phyloP scores from a whole-genome alignment of 2,113 vertebrate genomes.

The Promerops cafer region DNA sequence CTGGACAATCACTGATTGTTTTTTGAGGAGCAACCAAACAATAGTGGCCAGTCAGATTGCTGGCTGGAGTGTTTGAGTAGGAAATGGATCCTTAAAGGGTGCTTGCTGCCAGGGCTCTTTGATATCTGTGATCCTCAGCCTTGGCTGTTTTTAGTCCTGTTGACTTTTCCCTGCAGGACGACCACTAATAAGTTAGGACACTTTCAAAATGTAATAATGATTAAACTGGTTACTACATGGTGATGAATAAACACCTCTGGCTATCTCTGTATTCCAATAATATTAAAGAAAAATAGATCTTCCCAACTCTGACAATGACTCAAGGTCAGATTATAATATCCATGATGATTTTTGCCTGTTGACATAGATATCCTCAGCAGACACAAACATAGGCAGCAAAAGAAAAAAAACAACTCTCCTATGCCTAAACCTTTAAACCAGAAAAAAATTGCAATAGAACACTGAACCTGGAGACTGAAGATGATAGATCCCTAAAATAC shows the following conservation, averaged over 20 bases:
- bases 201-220: neutral
- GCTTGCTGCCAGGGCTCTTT: neutral
- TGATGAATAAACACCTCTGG: neutral
- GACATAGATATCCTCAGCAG: neutral
- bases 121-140: neutral
- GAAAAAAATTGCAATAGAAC: neutral
- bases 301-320: neutral
- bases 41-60: neutral
- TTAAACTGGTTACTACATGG: neutral
- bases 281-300: neutral
- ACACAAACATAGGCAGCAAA: neutral
- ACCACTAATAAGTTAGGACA: neutral
- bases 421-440: neutral
- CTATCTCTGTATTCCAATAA: neutral
- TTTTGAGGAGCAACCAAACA: neutral
- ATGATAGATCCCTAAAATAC: neutral
- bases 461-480: neutral
- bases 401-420: neutral
- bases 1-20: neutral
- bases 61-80: neutral
- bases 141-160: neutral
- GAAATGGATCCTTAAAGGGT: neutral
- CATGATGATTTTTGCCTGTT: neutral
- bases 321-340: neutral
- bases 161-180: neutral